Conservation (phyloP, 2,888 invertebrate species). For the Hirudinaria manillensis region DNA sequence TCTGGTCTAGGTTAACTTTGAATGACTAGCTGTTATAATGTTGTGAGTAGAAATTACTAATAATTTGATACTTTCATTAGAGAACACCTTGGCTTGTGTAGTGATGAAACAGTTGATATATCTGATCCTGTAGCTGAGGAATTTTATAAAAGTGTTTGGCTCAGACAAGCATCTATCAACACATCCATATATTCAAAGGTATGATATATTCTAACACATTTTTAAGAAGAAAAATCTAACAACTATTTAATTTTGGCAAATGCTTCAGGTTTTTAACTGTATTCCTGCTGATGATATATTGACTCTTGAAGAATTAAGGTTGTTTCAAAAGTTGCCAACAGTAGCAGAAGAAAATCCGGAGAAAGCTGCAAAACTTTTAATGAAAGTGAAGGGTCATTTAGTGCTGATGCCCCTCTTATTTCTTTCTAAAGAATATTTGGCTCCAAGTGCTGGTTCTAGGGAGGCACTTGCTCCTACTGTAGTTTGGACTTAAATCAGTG, state of each 20-base stretch:
- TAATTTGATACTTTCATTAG: slow-evolving; percentile 47
- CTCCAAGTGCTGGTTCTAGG: slow-evolving; percentile 74
- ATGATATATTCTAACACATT: not conserved
- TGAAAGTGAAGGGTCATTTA: slow-evolving; percentile 72
- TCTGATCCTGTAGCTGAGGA: slow-evolving; percentile 73
- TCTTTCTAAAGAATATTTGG: slow-evolving; percentile 72
- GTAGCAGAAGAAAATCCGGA: slow-evolving; percentile 69
- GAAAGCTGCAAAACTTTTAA: slow-evolving; percentile 63
- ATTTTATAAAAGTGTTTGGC: slow-evolving; percentile 82
- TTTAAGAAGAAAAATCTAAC: no score
- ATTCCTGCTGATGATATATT: slow-evolving; percentile 78
- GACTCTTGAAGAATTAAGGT: slow-evolving; percentile 65
- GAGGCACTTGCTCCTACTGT: slow-evolving; percentile 87
- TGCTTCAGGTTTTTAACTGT: slow-evolving; percentile 72
- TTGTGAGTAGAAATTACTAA: no score
- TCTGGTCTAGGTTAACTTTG: no score
- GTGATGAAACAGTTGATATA: slow-evolving; percentile 60
- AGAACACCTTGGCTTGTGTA: slow-evolving; percentile 76
- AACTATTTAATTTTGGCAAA: no score
- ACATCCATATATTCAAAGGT: slow-evolving; percentile 82
- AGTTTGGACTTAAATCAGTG: slow-evolving; percentile 72
- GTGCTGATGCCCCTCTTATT: slow-evolving; percentile 85
- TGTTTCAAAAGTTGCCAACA: slow-evolving; percentile 68
- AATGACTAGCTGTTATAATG: no score
- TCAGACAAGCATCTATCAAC: slow-evolving; percentile 71